Evolutionary conservation across 2,888 invertebrate genomes (phyloP), one percentile per base, ranked within the genome.

Genomic region (Aromia moschata): DNA sequence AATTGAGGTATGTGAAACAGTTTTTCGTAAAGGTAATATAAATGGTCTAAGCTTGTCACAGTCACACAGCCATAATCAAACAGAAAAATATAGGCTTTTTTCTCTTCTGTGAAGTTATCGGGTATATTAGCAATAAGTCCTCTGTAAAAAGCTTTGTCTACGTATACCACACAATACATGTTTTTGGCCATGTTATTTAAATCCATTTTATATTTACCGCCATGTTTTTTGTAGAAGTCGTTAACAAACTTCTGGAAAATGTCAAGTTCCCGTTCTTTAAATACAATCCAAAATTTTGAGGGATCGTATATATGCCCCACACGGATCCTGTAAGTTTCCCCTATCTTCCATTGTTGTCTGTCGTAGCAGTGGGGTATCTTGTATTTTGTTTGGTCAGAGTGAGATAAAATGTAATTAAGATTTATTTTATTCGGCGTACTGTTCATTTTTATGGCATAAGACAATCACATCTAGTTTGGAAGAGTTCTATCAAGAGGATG

Each of bases 241-340:
- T 47, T 31, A 16, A 65, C 14, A 46, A 46, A 65, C n/a, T 38
- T 15, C 18, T 55, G 62, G 17, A 65, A 59, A 14, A 62, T n/a
- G 2, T 33, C 56, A 25, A 65, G 51, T 31, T 65, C 65, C n/a
- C 43, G 45, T 14, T 60, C 56, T 17, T 47, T 54, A 2, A 55
- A 16, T 12, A 65, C 60, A 45, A 62, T 55, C 65, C 65, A 65
- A 53, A 65, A 62, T 33, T 65, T 65, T n/a, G 62, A 59, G 3
- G 60, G 60, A 31, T 65, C 62, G 9, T 65, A 65, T 12, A 63
- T 53, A 44, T 65, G 45, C 14, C 44, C 44, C 17, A 65, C 37
- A 5, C 65, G 56, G 41, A 62, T 55, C 33, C 49, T 54, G 16
- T 65, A 63, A 11, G 60, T 62, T 44, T 56, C 56, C 10, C 54